Base-by-base conservation (phyloP, 2,797 vertebrate species). In the Anas georgica region DNA sequence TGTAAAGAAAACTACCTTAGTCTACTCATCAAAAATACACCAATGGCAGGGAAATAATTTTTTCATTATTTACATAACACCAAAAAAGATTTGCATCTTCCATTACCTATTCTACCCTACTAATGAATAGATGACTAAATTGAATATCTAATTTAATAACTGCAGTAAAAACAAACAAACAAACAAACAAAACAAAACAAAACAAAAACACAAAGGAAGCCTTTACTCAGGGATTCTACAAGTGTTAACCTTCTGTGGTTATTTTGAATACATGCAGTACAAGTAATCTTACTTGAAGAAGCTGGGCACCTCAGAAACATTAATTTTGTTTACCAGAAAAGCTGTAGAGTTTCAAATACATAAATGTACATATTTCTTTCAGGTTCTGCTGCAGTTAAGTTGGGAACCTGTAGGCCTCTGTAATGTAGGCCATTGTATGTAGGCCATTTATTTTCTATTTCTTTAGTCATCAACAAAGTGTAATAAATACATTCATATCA, bases 11-110 rank as follows among this genome's bases (percentile, higher is more conserved):
- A 75, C n/a, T 74, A 74, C 58, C 70, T 89, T 39, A 45, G 50
- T 75, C 73, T 77, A 28, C 41, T 86, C 64, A 87, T 89, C 39
- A 72, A 66, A 96, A 86, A 76, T 52, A 15, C 31, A 70, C n/a
- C 76, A 76, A 45, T 1, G 4, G 25, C 6, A 63, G 31, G n/a
- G 25, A 91, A 83, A 83, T 21, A 86, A 26, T 59, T 29, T 82
- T 93, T 91, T 89, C 25, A 31, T 88, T 94, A 88, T 93, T 96
- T 94, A 88, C 63, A 29, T 81, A 92, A 73, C n/a, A 69, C 17
- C 1, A 0, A 81, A 93, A 33, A 77, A 7, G 76, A 63, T 83
- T 91, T 86, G 25, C 85, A 59, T 78, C 55, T 90, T 92, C 83
- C 48, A 28, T 92, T 91, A 72, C 78, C 45, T 90, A 23, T 92